phyloP scores from a whole-genome alignment of 1,140 invertebrate species.

The Oryctes rhinoceros region DNA sequence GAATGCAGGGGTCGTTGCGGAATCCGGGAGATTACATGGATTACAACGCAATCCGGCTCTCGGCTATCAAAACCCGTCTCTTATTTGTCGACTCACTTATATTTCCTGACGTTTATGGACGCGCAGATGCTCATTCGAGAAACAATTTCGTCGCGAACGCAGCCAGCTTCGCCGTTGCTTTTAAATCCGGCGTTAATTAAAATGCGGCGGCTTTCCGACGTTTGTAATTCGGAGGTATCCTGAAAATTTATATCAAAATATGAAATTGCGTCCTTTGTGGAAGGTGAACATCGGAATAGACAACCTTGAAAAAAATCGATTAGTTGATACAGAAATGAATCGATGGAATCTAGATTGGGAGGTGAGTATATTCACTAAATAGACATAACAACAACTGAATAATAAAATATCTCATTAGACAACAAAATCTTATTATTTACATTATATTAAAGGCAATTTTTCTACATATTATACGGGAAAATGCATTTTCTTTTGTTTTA shows the following conservation, averaged over 20 bases:
- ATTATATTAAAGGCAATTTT: too few species aligned
- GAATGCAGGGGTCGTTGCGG: conserved; percentile 26
- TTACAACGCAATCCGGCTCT: conserved; percentile 44
- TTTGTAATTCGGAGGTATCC: too few species aligned
- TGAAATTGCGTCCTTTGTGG: neutral
- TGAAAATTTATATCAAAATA: neutral
- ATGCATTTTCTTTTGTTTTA: too few species aligned
- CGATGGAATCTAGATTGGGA: too few species aligned
- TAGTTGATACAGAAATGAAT: too few species aligned
- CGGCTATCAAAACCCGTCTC: conserved; percentile 46
- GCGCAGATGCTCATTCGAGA: conserved; percentile 25
- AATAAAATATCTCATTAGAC: too few species aligned
- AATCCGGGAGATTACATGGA: conserved; percentile 45
- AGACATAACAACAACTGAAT: too few species aligned
- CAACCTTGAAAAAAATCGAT: too few species aligned
- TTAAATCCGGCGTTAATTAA: conserved; percentile 41
- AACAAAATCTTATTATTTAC: too few species aligned
- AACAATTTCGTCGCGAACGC: conserved; percentile 28
- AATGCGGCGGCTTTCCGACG: neutral
- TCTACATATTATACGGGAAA: too few species aligned
- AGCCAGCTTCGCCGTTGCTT: conserved; percentile 11
- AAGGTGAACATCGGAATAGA: too few species aligned
- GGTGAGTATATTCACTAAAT: too few species aligned
- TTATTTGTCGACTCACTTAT: conserved; percentile 43
- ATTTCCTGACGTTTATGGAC: conserved; percentile 43